Conservation (phyloP, 2,888 invertebrate genomes). For the Ditula angustiorana region DNA sequence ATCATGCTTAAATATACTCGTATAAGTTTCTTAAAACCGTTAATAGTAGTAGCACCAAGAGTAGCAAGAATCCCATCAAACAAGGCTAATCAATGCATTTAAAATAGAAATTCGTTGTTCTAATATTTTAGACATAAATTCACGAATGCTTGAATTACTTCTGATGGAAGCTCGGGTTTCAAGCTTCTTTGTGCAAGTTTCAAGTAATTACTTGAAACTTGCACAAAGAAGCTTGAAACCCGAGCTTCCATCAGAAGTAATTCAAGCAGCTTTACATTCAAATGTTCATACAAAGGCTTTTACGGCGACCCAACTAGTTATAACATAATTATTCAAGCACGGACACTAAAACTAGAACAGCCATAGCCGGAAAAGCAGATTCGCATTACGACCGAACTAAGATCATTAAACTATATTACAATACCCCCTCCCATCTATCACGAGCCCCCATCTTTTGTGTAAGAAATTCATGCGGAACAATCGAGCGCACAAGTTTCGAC, state of each 20-base stretch:
- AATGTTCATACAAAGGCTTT: slow-evolving; percentile 30
- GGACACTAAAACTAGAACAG: slow-evolving; percentile 62
- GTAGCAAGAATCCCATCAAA: no score
- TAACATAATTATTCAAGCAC: slow-evolving; percentile 39
- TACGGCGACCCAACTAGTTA: slow-evolving; percentile 31
- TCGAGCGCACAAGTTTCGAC: slow-evolving; percentile 79
- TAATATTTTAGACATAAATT: no score
- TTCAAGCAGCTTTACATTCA: slow-evolving; percentile 18
- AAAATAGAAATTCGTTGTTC: no score
- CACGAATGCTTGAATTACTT: slow-evolving; percentile 1
- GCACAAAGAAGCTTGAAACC: background rate
- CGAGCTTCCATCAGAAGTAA: background rate
- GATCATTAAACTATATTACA: slow-evolving; percentile 84
- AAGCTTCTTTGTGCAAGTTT: no score
- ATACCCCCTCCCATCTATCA: slow-evolving; percentile 80
- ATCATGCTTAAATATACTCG: no score
- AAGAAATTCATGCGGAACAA: slow-evolving; percentile 80
- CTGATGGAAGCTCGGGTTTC: background rate
- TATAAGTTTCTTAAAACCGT: no score
- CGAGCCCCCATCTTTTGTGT: slow-evolving; percentile 80
- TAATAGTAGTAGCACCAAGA: no score
- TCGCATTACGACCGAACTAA: slow-evolving; percentile 83
- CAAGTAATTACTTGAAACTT: background rate
- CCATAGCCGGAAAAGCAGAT: slow-evolving; percentile 77
- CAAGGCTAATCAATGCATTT: no score